phyloP scores from a whole-genome alignment of 2,888 invertebrate species.

The Eristalinus sepulchralis region DNA sequence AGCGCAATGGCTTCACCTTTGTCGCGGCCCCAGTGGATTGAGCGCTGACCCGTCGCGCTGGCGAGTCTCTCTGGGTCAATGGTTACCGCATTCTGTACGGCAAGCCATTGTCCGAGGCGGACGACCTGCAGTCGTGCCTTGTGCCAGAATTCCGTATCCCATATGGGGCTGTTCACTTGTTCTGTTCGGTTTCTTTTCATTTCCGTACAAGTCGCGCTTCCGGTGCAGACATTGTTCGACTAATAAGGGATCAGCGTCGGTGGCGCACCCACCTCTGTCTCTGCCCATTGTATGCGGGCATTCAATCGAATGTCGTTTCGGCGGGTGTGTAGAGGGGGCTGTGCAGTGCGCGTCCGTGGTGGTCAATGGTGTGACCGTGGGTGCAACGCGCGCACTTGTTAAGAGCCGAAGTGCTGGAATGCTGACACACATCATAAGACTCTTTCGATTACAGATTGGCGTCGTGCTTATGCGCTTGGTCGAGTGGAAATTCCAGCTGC shows the following conservation, averaged over 20 bases:
- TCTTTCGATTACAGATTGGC: background rate
- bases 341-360: constrained; percentile 16
- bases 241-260: background rate
- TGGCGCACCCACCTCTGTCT: constrained; percentile 13
- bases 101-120: constrained; percentile 34
- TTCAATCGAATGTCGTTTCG: constrained; percentile 2
- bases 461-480: background rate
- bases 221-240: constrained; percentile 16
- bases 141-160: background rate
- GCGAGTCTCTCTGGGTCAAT: constrained; percentile 35
- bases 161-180: background rate
- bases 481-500: background rate
- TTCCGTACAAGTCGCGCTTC: constrained; percentile 48
- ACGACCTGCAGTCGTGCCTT: background rate
- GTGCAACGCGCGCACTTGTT: background rate
- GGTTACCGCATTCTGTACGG: constrained; percentile 27
- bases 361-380: constrained; percentile 22
- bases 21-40: constrained; percentile 19
- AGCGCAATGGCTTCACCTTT: constrained; percentile 18
- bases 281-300: constrained; percentile 1
- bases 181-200: background rate
- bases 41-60: constrained; percentile 27
- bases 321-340: background rate
- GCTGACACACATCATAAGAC: background rate
- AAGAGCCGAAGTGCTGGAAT: background rate